These are phyloP conservation scores for Siniperca obscura DNA, from an alignment of 2,797 vertebrate species.

Conservation along the genomic window DNA sequence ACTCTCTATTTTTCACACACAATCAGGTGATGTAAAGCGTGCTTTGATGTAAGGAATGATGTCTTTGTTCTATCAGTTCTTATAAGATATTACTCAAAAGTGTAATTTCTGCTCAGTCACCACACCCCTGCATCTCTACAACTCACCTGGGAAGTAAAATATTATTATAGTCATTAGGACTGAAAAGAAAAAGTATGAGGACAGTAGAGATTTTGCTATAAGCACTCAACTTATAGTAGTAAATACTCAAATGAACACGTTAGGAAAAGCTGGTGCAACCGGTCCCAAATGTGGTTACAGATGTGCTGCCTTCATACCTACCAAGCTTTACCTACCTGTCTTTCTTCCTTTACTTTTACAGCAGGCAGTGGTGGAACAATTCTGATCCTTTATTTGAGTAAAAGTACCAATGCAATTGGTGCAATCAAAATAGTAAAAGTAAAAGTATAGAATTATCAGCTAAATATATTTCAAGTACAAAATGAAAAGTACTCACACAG, in stretches of 20 bases:
- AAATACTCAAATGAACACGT: background rate
- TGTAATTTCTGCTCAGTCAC: background rate
- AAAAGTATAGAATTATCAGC: background rate
- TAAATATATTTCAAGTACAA: background rate
- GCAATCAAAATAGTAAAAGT: background rate
- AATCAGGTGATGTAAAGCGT: conserved; percentile 30
- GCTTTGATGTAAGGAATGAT: conserved; percentile 20
- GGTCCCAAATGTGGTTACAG: background rate
- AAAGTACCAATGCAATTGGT: background rate
- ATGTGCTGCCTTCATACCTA: background rate
- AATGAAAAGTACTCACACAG: background rate
- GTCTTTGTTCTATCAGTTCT: conserved; percentile 10
- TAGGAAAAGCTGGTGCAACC: conserved; percentile 13
- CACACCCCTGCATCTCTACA: background rate
- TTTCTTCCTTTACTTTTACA: background rate
- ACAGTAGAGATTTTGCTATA: background rate
- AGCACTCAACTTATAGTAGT: background rate
- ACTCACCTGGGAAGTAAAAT: background rate
- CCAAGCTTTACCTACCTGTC: background rate
- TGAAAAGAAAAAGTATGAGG: background rate
- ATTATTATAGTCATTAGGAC: background rate
- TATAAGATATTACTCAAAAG: conserved; percentile 15
- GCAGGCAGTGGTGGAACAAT: background rate
- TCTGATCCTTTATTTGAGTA: background rate
- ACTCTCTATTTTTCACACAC: conserved; percentile 25